Base-by-base conservation (phyloP, 2,888 invertebrate species). In the Arrhopalites spinosus region DNA sequence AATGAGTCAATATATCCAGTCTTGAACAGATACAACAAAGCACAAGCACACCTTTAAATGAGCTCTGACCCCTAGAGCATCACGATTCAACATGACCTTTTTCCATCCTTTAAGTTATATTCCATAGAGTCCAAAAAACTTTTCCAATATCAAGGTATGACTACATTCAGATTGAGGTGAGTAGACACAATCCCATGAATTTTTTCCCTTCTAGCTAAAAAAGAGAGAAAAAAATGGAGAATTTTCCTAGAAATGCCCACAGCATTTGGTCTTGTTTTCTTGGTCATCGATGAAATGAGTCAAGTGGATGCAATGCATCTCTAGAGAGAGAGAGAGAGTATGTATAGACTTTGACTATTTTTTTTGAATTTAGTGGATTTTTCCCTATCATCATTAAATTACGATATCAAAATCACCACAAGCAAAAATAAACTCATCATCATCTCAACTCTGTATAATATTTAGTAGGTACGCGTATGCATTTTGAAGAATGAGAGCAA, bases 31-130 rank as follows among this genome's bases (percentile, higher is more conserved):
- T 2, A 15, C 3, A 7, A 50, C 7, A 50, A 8, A 59, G 59
- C 23, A 70, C 36, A 29, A 69, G 56, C 73, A 74, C 74, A 74
- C 68, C 74, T 74, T 67, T 68, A 75, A 77, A 77, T 77, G 74
- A 77, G 77, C 75, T 71, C 72, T 77, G 77, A 77, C 77, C 77
- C 75, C 77, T 77, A 45, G 63, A 77, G 71, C 75, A 75, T 77
- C 77, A 77, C 77, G 77, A 77, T 75, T 74, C 68, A 43, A 73
- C 53, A 72, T 77, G 75, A 77, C 71, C 74, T 74, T 69, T 74
- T 50, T 50, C 56, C 66, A 59, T 68, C 43, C 30, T 53, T 53
- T 63, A 8, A 53, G 53, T 15, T n/a, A n/a, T n/a, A n/a, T n/a
- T 36, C 36, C 36, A 36, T 11, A 36, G 11, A 36, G 36, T n/a